These are phyloP conservation scores for Leptoclinus maculatus DNA, from an alignment of 2,797 vertebrate genomes.

Conservation along the genomic window DNA sequence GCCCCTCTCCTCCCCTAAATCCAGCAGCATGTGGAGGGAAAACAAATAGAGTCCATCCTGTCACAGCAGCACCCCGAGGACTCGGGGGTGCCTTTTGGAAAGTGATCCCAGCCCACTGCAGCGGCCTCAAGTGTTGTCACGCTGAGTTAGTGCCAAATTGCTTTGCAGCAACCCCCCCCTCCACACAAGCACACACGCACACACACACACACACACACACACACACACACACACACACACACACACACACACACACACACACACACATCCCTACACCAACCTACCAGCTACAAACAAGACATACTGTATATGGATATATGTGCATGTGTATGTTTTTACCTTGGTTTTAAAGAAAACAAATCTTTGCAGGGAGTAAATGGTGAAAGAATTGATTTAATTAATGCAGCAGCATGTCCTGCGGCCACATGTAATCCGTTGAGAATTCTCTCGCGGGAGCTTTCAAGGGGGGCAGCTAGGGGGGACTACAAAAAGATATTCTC, in stretches of 20 bases:
- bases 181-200: conserved; percentile 8
- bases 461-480: conserved; percentile 40
- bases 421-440: conserved; percentile 84
- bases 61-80: conserved; percentile 72
- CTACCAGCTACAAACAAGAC: conserved; percentile 39
- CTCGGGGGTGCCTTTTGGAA: conserved; percentile 72
- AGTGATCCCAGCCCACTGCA: conserved; percentile 71
- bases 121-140: conserved; percentile 79
- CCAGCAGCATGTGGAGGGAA: conserved; percentile 74
- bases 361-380: conserved; percentile 70
- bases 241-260: conserved; percentile 7
- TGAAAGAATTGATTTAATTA: conserved; percentile 84
- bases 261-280: conserved; percentile 29
- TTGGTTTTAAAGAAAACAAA: conserved; percentile 63
- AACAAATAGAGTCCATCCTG: conserved; percentile 74
- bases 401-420: conserved; percentile 83
- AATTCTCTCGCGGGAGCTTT: conserved; percentile 79
- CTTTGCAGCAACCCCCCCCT: conserved; percentile 62
- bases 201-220: neutral
- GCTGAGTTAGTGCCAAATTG: conserved; percentile 78
- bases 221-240: conserved; percentile 10
- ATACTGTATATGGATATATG: conserved; percentile 7
- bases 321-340: conserved; percentile 35
- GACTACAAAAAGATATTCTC: conserved; percentile 82
- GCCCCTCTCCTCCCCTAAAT: conserved; percentile 58